Evolutionary conservation across 2,888 invertebrate genomes (phyloP), one percentile per base, ranked within the genome.

Genomic region (Dicranocentrus wangi): DNA sequence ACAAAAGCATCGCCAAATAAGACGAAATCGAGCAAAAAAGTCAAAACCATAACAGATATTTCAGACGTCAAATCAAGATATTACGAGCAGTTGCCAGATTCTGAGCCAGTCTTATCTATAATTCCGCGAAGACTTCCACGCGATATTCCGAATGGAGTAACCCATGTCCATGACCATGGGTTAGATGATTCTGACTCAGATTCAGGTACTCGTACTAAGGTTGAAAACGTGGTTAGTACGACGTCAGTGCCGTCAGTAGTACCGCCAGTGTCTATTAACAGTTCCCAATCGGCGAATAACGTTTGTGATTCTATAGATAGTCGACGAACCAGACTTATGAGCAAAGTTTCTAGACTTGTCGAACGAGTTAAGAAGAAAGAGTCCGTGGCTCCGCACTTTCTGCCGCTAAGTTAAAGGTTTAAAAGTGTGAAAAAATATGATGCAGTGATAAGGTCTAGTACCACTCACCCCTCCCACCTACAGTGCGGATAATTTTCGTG

Each of bases 91-190:
- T 21, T 25, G 1, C 78, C 81, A 0, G 73, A 72, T 43, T 68
- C 75, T 2, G 70, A 78, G 61, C 83, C 81, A 1, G 43, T 75
- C 3, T 43, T 75, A 1, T 47, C 79, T n/a, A 66, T 83, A 10
- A 68, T 83, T 68, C 83, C 83, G 1, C 42, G 83, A 7, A 27
- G 83, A 68, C 13, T 65, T 8, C 70, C 75, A 55, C 17, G 13
- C 17, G 17, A 51, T 13, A 51, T n/a, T n/a, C 32, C 32, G 32
- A 32, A 7, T 32, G 32, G 32, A 10, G 10, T 10, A 32, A 10
- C 32, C 32, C n/a, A n/a, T n/a, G n/a, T n/a, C n/a, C n/a, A n/a
- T n/a, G n/a, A n/a, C n/a, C n/a, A n/a, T n/a, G n/a, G n/a, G n/a
- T n/a, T n/a, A n/a, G n/a, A n/a, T n/a, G n/a, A n/a, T n/a, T 39